phyloP scores from a whole-genome alignment of 2,113 vertebrate genomes.

The Thoracochromis brauschi region DNA sequence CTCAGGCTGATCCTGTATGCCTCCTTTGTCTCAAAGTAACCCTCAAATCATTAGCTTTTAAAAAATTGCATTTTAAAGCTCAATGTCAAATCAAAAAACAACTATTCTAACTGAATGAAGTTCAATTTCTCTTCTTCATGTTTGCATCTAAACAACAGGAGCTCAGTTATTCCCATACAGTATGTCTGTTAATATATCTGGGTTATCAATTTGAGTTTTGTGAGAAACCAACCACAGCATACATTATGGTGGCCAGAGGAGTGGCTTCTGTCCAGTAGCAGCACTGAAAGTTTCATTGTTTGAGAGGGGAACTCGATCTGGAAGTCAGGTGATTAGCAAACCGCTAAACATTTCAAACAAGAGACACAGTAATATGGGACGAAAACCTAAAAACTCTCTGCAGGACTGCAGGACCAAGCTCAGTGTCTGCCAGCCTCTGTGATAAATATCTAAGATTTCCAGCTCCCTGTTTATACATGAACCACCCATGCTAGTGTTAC shows the following conservation, averaged over 20 bases:
- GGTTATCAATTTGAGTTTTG: background rate
- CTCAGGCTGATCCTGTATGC: background rate
- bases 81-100: background rate
- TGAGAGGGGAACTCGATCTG: background rate
- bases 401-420: background rate
- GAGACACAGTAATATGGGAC: background rate
- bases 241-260: background rate
- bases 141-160: background rate
- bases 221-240: background rate
- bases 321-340: background rate
- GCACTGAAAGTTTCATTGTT: conserved; percentile 1
- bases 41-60: background rate
- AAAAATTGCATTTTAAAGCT: background rate
- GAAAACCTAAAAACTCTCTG: background rate
- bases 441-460: conserved; percentile 18
- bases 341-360: background rate
- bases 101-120: background rate
- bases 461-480: conserved; percentile 30
- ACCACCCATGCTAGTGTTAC: conserved; percentile 33
- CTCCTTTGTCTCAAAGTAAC: background rate
- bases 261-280: background rate
- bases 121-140: background rate
- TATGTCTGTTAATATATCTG: background rate
- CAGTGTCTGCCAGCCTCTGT: background rate
- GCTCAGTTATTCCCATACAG: background rate